Evolutionary conservation across 2,888 invertebrate genomes (phyloP), one percentile per base, ranked within the genome.

Genomic region (Lamproptera curius): DNA sequence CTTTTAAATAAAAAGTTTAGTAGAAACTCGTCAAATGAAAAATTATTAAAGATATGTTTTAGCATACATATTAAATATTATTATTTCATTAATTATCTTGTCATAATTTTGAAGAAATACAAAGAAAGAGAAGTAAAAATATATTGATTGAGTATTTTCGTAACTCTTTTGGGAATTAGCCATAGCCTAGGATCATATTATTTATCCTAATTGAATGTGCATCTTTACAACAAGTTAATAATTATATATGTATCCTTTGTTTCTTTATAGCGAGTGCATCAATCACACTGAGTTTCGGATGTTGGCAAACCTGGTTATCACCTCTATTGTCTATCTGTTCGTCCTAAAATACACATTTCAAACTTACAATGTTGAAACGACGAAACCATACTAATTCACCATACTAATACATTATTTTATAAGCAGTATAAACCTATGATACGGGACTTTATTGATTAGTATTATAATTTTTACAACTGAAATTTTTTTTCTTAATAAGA

Each of bases 301-400:
- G 65, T 71, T 70, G 70, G 69, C 38, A 46, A 37, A 69, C 64
- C 62, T 70, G 65, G 61, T 69, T 74, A 75, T 77, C 80, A 70
- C 66, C 70, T 78, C 70, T 76, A 69, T 72, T 70, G 82, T 84
- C 85, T 85, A 78, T 85, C 84, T 84, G 85, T 84, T 78, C 83
- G 78, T 80, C 82, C 80, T 82, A 79, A 85, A 82, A 66, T 58
- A 77, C 80, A 83, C 77, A 65, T 77, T 83, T 83, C 77, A 67
- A 59, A 84, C 83, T 85, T 70, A 86, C 82, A 68, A 54, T 59
- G 64, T 62, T 64, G 66, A 60, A 72, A 67, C 70, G 66, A 72
- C 70, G 68, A 76, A 78, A 77, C 72, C 73, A 75, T 77, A 85
- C 83, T 87, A 86, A 86, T 66, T 79, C 86, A 86, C 86, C 54